These are phyloP conservation scores for Geococcyx californianus DNA, from an alignment of 2,113 vertebrate genomes.

Conservation along the genomic window DNA sequence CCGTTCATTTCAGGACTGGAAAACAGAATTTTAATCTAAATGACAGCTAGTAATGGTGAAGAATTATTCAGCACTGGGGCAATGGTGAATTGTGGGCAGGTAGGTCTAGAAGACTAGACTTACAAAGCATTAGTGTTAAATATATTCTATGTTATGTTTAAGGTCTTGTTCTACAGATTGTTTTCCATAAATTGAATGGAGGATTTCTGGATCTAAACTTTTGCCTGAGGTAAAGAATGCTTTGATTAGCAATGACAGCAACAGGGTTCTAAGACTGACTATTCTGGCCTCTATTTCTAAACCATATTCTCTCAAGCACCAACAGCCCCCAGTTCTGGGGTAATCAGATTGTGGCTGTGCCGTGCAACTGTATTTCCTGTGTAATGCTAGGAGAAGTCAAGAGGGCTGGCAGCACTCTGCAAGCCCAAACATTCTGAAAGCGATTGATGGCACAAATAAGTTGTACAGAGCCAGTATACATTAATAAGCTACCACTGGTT, in stretches of 20 bases:
- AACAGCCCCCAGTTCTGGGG: not conserved
- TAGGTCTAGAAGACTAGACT: not conserved
- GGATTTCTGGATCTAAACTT: not conserved
- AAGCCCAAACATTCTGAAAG: not conserved
- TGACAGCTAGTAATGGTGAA: not conserved
- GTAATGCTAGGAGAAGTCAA: not conserved
- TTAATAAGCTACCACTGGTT: not conserved
- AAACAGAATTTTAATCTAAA: not conserved
- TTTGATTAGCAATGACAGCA: not conserved
- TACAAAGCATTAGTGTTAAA: not conserved
- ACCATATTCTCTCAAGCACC: not conserved
- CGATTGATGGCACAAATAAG: not conserved
- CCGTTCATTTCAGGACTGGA: not conserved
- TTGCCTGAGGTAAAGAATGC: not conserved
- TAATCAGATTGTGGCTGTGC: not conserved
- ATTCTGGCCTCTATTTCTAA: not conserved
- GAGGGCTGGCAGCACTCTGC: not conserved
- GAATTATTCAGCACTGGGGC: too few species aligned
- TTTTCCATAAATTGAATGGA: not conserved
- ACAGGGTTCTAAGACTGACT: not conserved
- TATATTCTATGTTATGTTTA: not conserved
- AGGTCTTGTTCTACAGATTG: not conserved
- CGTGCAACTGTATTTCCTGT: rapidly evolving
- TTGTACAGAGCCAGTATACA: not conserved
- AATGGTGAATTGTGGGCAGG: not conserved